Evolutionary conservation across 2,797 vertebrate genomes (phyloP), one percentile per base, ranked within the genome.

Genomic region (Hoplostethus atlanticus): DNA sequence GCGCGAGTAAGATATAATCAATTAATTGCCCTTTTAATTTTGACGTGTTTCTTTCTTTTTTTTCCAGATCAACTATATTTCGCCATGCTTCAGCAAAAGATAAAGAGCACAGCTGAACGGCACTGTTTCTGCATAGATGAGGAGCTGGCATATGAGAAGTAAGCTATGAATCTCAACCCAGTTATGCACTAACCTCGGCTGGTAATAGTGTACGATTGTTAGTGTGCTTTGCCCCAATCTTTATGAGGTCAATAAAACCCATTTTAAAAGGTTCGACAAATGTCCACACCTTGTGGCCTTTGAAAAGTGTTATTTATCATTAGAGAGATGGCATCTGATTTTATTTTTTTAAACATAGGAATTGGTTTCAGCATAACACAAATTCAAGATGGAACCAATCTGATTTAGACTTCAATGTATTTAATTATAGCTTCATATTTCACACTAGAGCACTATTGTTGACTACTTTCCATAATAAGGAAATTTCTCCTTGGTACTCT

Each of bases 91-190:
- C 94, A 94, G 86, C 96, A 96, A 89, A 99, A 97, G 94, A 95
- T 97, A 87, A 97, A 97, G 92, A 97, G 93, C 93, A 94, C 94
- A 47, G 67, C 95, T 63, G 96, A 96, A 64, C 91, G 95, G 73
- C 98, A 99, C 93, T 98, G 96, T 89, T 99, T 99, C 94, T 96
- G 95, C 93, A 94, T 97, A 83, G 98, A 99, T 85, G 97, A 99
- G 75, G 98, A 99, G 90, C 91, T 98, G 79, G 93, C 96, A 0
- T 99, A 99, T 89, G 98, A 99, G 80, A 99, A 99, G 98, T 99
- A 94, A 96, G 97, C 95, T 13, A 5, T 40, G 4, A 56, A 0
- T 46, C 1, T 74, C 0, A 38, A 16, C 9, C 3, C 3, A 12
- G 6, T 0, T 64, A 34, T 58, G 15, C n/a, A 34, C 54, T 13